Conservation (phyloP, 2,113 vertebrate genomes). For the Isurus oxyrinchus region DNA sequence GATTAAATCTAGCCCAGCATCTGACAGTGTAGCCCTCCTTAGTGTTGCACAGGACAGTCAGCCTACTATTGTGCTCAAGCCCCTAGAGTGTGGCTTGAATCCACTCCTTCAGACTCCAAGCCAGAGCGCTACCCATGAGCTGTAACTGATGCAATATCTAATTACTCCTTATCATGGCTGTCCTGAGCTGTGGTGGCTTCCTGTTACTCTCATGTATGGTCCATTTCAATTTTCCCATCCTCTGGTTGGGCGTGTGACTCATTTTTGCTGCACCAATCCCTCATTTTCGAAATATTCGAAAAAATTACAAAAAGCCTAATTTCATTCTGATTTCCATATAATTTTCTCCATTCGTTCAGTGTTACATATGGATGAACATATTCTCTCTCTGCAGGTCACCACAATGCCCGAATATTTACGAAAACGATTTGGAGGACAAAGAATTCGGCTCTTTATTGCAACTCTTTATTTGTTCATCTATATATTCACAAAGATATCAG, state of each 20-base stretch:
- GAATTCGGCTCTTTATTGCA: conserved; percentile 78
- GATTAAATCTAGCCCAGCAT: too few relatives aligned
- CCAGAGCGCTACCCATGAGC: background rate
- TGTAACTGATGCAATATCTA: background rate
- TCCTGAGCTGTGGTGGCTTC: background rate
- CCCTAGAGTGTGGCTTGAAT: background rate
- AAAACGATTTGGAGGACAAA: conserved; percentile 79
- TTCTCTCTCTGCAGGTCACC: conserved; percentile 62
- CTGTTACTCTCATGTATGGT: background rate
- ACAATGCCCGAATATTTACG: conserved; percentile 91
- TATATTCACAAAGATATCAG: conserved; percentile 98
- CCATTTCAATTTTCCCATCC: background rate
- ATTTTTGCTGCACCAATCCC: background rate
- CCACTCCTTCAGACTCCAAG: background rate
- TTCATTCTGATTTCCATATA: background rate
- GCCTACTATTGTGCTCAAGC: background rate
- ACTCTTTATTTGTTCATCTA: conserved; percentile 90
- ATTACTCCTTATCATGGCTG: background rate
- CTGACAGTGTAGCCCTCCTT: background rate
- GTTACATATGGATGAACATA: background rate
- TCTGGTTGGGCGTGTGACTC: background rate
- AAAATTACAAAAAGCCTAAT: background rate
- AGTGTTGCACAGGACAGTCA: background rate
- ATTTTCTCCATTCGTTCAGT: background rate
- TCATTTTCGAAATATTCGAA: background rate